These are phyloP conservation scores for Ylistrum balloti DNA, from an alignment of 1,140 invertebrate species.

Conservation along the genomic window DNA sequence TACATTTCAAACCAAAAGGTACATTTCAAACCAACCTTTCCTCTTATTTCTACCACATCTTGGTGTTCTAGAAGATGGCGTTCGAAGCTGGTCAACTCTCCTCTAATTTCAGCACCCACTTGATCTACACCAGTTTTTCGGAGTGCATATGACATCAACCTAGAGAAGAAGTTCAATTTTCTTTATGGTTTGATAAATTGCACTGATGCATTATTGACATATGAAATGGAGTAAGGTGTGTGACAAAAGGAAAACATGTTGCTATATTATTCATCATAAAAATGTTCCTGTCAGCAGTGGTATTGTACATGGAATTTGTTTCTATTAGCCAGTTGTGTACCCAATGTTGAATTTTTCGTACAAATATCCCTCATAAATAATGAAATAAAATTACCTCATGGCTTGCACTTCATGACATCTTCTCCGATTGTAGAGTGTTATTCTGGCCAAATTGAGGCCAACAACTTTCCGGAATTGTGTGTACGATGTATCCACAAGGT, in stretches of 20 bases:
- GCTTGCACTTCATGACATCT: conserved; percentile 55
- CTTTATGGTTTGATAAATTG: too few relatives aligned
- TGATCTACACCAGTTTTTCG: background rate
- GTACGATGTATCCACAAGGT: background rate
- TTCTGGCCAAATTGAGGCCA: conserved; percentile 37
- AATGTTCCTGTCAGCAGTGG: too few relatives aligned
- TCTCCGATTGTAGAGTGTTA: conserved; percentile 52
- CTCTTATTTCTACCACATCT: background rate
- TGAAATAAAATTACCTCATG: conserved; percentile 30
- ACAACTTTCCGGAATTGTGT: conserved; percentile 39
- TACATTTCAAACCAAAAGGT: too few relatives aligned
- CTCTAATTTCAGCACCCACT: background rate
- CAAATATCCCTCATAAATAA: background rate
- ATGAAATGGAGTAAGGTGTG: too few relatives aligned
- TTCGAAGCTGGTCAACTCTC: background rate
- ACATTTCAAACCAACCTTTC: background rate
- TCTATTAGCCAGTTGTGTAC: background rate
- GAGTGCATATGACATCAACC: background rate
- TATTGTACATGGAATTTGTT: background rate
- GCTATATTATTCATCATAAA: too few relatives aligned
- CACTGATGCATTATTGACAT: too few relatives aligned
- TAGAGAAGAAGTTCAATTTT: too few relatives aligned
- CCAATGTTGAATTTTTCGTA: too few relatives aligned
- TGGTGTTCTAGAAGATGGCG: background rate
- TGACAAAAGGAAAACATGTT: too few relatives aligned